These are phyloP conservation scores for Ophion ventricosus DNA, from an alignment of 2,888 invertebrate species.

Conservation along the genomic window DNA sequence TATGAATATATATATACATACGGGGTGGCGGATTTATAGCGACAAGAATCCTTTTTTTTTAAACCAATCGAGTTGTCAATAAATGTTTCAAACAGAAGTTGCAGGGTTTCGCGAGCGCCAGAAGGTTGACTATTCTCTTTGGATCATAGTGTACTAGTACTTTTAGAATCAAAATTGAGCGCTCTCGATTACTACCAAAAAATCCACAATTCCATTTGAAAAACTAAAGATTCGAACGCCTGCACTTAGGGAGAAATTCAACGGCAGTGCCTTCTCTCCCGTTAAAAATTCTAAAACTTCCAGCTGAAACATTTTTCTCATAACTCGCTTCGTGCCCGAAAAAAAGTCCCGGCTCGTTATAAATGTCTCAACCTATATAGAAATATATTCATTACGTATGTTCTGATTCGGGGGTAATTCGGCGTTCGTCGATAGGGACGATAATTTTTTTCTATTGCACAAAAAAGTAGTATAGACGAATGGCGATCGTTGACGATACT, in stretches of 20 bases:
- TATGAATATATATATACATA: constrained; percentile 56
- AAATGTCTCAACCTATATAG: constrained; percentile 30
- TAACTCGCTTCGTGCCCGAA: background rate
- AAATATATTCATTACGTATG: constrained; percentile 61
- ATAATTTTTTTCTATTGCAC: background rate
- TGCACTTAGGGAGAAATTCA: background rate
- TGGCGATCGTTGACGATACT: background rate
- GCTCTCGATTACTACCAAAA: too few relatives aligned
- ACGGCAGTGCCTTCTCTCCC: background rate
- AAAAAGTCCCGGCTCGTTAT: background rate
- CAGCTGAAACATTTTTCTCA: background rate
- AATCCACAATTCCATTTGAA: too few relatives aligned
- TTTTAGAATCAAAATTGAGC: too few relatives aligned
- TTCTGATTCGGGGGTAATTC: constrained; percentile 38
- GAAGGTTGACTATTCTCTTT: too few relatives aligned
- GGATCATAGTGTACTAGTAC: too few relatives aligned
- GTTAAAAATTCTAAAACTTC: background rate
- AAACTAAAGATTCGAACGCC: too few relatives aligned
- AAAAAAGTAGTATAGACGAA: background rate
- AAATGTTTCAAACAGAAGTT: background rate
- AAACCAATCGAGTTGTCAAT: background rate
- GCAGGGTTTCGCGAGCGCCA: too few relatives aligned
- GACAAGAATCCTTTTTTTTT: background rate
- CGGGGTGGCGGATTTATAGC: background rate
- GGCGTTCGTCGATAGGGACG: constrained; percentile 15